These are phyloP conservation scores for Enteromius paludinosus DNA, from an alignment of 2,797 vertebrate genomes.

Conservation along the genomic window DNA sequence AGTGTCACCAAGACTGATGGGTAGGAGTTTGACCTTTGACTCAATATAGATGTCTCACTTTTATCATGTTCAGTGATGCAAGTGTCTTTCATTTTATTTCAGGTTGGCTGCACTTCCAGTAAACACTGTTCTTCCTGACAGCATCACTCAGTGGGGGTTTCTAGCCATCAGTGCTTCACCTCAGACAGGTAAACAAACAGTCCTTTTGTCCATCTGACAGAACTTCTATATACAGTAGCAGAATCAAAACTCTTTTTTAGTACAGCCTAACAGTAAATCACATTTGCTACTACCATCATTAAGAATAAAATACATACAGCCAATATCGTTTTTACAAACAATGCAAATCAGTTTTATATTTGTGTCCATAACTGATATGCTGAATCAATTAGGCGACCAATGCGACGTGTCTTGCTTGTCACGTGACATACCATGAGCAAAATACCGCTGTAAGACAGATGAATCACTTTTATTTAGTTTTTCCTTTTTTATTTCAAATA, in stretches of 20 bases:
- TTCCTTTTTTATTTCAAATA: no score
- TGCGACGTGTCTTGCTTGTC: no score
- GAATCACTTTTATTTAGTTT: no score
- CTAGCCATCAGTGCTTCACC: constrained; percentile 79
- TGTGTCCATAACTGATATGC: constrained; percentile 1
- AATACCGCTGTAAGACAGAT: no score
- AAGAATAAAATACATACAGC: not conserved
- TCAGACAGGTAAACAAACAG: constrained; percentile 71
- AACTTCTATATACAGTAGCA: not conserved
- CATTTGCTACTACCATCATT: not conserved
- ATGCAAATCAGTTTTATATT: not conserved
- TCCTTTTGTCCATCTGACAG: not conserved
- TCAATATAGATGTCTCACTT: not conserved
- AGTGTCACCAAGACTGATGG: constrained; percentile 55
- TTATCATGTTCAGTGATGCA: not conserved
- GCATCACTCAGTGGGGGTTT: constrained; percentile 85
- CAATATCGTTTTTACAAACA: not conserved
- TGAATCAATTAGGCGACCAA: not conserved
- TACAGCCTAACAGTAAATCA: not conserved
- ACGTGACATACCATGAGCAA: no score
- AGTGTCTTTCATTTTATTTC: constrained; percentile 38
- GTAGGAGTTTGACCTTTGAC: constrained; percentile 57
- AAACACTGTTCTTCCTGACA: constrained; percentile 71
- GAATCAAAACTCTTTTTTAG: not conserved
- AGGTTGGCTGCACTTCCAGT: constrained; percentile 66